These are phyloP conservation scores for Rattus rattus DNA, from an alignment of 2,113 vertebrate species.

Conservation along the genomic window DNA sequence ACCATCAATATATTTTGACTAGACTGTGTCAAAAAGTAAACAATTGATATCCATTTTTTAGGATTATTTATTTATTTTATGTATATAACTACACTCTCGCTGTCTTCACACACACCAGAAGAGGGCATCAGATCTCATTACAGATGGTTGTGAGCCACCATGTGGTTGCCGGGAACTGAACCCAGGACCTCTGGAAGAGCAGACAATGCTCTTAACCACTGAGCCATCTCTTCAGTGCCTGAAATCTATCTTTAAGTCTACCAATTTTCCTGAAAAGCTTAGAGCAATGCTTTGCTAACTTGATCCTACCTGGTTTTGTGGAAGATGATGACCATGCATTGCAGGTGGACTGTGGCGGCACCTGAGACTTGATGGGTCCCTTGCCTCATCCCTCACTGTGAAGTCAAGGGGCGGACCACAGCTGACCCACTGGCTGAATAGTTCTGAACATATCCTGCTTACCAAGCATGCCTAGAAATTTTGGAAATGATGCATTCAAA, in stretches of 20 bases:
- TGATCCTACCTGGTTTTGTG: background rate
- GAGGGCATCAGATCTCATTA: no score
- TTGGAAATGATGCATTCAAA: background rate
- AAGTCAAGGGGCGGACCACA: background rate
- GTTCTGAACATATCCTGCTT: background rate
- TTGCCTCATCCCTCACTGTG: background rate
- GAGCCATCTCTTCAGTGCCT: no score
- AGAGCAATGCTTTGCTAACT: slow-evolving; percentile 18
- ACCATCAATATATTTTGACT: background rate
- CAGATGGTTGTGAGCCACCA: no score
- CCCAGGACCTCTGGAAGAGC: no score
- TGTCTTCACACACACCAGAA: no score
- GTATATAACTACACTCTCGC: no score
- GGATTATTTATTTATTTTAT: no score
- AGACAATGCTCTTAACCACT: no score
- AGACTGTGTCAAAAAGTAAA: no score
- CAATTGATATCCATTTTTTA: background rate
- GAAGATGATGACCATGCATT: background rate
- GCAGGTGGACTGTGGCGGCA: background rate
- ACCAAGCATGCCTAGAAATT: background rate
- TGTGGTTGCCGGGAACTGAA: no score
- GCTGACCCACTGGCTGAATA: background rate
- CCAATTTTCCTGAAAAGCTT: slow-evolving; percentile 32
- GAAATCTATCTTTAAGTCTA: background rate
- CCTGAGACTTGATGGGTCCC: background rate